Evolutionary conservation across 1,140 invertebrate genomes (phyloP).

Genomic region (Xylocopa sonorina): DNA sequence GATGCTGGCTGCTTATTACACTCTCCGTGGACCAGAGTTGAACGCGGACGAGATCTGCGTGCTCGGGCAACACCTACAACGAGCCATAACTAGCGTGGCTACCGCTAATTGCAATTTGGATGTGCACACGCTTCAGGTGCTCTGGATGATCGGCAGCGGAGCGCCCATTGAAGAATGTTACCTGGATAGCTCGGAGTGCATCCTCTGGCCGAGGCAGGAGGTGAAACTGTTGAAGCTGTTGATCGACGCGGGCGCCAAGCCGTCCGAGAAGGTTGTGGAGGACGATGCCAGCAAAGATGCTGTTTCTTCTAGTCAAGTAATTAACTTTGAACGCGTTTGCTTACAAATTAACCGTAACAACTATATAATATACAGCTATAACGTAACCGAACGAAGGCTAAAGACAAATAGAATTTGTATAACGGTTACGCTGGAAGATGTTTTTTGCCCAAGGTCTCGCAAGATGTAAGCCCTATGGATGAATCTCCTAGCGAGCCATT

Average conservation of each 20-base stretch:
- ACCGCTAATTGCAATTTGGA: constrained; percentile 78
- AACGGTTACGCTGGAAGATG: background rate
- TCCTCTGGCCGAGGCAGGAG: constrained; percentile 82
- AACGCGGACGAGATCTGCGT: constrained; percentile 81
- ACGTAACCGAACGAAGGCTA: background rate
- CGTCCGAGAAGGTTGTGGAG: constrained; percentile 81
- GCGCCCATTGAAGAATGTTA: constrained; percentile 86
- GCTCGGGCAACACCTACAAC: constrained; percentile 78
- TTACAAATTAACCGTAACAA: background rate
- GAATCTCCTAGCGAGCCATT: constrained; percentile 79
- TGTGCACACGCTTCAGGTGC: constrained; percentile 84
- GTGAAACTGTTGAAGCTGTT: constrained; percentile 85
- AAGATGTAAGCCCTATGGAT: constrained; percentile 78
- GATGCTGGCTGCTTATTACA: constrained; percentile 93
- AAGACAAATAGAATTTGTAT: background rate
- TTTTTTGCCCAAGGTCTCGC: constrained; percentile 71
- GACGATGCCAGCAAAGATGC: constrained; percentile 81
- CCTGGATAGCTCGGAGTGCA: constrained; percentile 80
- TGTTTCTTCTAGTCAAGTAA: constrained; percentile 82
- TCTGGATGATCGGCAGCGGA: constrained; percentile 87
- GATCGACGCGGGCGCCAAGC: constrained; percentile 85
- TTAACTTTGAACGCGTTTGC: background rate
- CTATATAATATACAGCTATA: too few relatives aligned
- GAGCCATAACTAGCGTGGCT: constrained; percentile 69
- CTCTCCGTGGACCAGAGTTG: constrained; percentile 83